Evolutionary conservation across 2,113 vertebrate species (phyloP).

Genomic region (Tretioscincus oriximinensis): DNA sequence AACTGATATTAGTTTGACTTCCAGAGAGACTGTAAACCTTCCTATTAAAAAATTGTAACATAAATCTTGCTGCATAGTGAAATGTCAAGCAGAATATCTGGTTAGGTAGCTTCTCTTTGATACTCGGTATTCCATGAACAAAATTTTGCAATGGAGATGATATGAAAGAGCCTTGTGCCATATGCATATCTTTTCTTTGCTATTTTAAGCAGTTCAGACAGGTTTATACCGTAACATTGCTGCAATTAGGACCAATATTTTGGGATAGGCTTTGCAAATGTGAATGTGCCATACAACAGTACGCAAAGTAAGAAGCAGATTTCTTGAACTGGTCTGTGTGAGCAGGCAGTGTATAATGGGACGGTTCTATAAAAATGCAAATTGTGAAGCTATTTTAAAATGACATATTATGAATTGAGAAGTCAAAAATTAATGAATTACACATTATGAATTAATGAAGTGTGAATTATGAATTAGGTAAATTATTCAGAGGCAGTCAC

Average conservation of each 20-base stretch:
- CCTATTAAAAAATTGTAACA: not conserved
- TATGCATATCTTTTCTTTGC: not conserved
- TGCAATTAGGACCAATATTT: not conserved
- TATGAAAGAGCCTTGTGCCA: not conserved
- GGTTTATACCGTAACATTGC: not conserved
- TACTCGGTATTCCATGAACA: not conserved
- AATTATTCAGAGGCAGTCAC: slow-evolving; percentile 28
- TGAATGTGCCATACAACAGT: not conserved
- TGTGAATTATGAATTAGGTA: slow-evolving; percentile 33
- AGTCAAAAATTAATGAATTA: slow-evolving; percentile 39
- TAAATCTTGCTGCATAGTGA: not conserved
- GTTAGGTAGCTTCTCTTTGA: not conserved
- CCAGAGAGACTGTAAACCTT: not conserved
- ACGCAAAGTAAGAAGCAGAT: not conserved
- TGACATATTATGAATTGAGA: slow-evolving; percentile 30
- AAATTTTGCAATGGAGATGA: not conserved
- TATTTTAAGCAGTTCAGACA: not conserved
- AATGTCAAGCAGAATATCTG: not conserved
- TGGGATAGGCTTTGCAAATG: not conserved
- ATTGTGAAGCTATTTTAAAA: not conserved
- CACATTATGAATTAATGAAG: slow-evolving; percentile 33
- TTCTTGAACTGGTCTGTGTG: not conserved
- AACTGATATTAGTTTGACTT: no score
- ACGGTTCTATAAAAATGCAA: slow-evolving; percentile 10
- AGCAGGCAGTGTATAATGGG: not conserved